Percentiles rank a stretch among this genome's conserved stretches.
phyloP scores from a whole-genome alignment of 2,888 invertebrate genomes.

The Lamproptera curius region DNA sequence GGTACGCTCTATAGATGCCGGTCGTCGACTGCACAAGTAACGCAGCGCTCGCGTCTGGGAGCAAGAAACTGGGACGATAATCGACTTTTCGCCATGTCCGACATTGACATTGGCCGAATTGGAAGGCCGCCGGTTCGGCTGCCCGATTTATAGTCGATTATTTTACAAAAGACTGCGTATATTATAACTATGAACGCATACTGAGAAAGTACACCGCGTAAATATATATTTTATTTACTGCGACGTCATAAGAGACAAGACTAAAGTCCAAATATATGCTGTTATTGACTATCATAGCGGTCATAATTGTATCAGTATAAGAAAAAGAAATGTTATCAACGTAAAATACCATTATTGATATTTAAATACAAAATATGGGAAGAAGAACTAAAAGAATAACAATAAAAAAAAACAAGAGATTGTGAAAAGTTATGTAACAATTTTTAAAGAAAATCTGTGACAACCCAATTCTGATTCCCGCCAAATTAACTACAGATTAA shows the following conservation, averaged over 20 bases:
- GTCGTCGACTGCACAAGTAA: conserved; percentile 4
- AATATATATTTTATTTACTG: too few species aligned
- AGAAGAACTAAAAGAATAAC: too few species aligned
- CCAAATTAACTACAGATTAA: too few species aligned
- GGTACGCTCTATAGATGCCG: too few species aligned
- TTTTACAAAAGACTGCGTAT: background rate
- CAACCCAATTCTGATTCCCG: too few species aligned
- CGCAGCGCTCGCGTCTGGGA: conserved; percentile 6
- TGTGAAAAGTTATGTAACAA: too few species aligned
- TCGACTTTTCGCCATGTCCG: conserved; percentile 2
- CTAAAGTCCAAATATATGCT: background rate
- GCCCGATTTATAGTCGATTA: background rate
- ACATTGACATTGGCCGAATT: conserved; percentile 17
- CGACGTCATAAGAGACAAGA: background rate
- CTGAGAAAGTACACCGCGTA: too few species aligned
- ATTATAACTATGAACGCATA: background rate
- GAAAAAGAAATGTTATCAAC: too few species aligned
- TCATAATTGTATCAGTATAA: background rate
- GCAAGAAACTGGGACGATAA: conserved; percentile 12
- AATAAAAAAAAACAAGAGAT: too few species aligned
- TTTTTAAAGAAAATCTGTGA: too few species aligned
- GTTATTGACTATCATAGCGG: background rate
- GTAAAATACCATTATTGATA: too few species aligned
- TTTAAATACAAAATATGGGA: too few species aligned
- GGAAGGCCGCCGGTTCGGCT: conserved; percentile 3